A percentile compares a stretch with the other conserved stretches of the same genome.
Evolutionary conservation across 1,140 invertebrate genomes (phyloP).

Genomic region (Metaphire vulgaris): DNA sequence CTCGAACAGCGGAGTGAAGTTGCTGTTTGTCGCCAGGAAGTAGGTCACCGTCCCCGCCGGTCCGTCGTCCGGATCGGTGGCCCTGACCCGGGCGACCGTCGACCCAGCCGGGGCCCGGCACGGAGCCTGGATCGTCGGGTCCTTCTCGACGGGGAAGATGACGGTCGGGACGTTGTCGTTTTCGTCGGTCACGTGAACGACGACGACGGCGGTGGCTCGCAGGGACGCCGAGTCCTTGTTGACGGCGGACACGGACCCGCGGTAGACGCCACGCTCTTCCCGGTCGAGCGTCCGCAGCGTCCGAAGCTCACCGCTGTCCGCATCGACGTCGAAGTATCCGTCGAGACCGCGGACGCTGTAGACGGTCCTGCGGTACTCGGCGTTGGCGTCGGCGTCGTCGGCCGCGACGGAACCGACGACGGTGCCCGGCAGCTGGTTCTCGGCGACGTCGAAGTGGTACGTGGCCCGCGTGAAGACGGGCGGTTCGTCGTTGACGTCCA

Average conservation of each 20-base stretch:
- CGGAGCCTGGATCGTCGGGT: slow-evolving; percentile 62
- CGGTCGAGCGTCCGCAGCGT: slow-evolving; percentile 66
- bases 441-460: not conserved
- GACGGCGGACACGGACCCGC: slow-evolving; percentile 72
- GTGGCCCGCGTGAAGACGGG: slow-evolving; percentile 8
- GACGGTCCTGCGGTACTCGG: slow-evolving; percentile 16
- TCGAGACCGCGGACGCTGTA: not conserved
- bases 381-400: slow-evolving; percentile 2
- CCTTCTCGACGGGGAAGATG: slow-evolving; percentile 22
- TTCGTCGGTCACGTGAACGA: slow-evolving; percentile 21
- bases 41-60: slow-evolving; percentile 1
- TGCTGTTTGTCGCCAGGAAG: slow-evolving; percentile 17
- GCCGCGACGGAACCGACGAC: not conserved
- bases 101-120: slow-evolving; percentile 54
- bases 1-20: slow-evolving; percentile 15
- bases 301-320: slow-evolving; percentile 73
- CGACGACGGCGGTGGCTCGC: slow-evolving; percentile 9
- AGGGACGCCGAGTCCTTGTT: slow-evolving; percentile 61
- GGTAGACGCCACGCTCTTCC: slow-evolving; percentile 69
- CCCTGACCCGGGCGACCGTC: slow-evolving; percentile 7
- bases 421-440: slow-evolving; percentile 5
- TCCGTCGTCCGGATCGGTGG: slow-evolving; percentile 8
- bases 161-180: slow-evolving; percentile 29
- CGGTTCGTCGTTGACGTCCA: slow-evolving; percentile 12
- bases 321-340: slow-evolving; percentile 40